Evolutionary conservation across 2,797 vertebrate species (phyloP).

Genomic region (Ispidina lecontei): DNA sequence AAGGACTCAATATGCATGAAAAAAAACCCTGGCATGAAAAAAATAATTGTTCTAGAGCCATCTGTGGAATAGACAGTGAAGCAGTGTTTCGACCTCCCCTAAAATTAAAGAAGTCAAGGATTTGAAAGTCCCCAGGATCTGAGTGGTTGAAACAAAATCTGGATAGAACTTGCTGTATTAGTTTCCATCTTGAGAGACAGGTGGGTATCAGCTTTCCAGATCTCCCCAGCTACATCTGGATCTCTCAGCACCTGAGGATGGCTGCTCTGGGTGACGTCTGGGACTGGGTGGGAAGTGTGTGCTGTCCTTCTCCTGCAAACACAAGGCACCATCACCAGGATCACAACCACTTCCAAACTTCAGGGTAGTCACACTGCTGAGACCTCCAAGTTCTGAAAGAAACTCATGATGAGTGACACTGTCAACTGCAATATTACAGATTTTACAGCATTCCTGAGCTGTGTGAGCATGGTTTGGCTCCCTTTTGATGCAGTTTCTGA

Average conservation of each 20-base stretch:
- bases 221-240: neutral
- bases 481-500: neutral
- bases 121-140: neutral
- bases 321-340: neutral
- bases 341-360: neutral
- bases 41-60: neutral
- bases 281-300: neutral
- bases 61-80: neutral
- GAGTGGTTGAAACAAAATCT: neutral
- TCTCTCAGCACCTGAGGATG: neutral
- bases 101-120: neutral
- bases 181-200: neutral
- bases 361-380: neutral
- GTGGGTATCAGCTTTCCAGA: neutral
- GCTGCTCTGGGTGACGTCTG: rapidly evolving
- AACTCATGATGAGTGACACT: neutral
- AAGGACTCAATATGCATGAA: neutral
- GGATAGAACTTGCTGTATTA: neutral
- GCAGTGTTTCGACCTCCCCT: neutral
- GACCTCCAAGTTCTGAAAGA: slow-evolving; percentile 1
- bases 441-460: neutral
- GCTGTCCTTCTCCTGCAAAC: neutral
- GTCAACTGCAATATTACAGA: neutral
- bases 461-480: neutral
- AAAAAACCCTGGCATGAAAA: neutral